Evolutionary conservation across 2,797 vertebrate genomes (phyloP), one percentile per base, ranked within the genome.

Genomic region (Poeciliopsis infans): DNA sequence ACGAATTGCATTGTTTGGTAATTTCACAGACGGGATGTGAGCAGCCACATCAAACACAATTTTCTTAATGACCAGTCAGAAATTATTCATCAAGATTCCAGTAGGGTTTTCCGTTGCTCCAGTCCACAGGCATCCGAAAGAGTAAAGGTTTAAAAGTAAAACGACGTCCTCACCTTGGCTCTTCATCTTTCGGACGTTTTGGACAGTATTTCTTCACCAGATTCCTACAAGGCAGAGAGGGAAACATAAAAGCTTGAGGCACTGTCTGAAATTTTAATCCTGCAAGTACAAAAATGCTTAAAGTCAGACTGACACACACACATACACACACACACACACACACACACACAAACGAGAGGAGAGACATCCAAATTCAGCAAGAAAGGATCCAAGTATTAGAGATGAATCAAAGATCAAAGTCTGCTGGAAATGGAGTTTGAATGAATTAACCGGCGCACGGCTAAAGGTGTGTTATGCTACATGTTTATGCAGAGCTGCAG

Each of bases 161-260:
- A 31, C 25, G 1, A 2, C 31, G 0, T 1, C 31, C 94, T 93
- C 96, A 99, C 98, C 98, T 97, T 45, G 98, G 98, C 75, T 99
- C 98, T 79, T 99, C 98, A 68, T 99, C 98, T 96, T 99, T 99
- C 80, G 97, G 94, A 80, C 98, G 98, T 84, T 99, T 99, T 20
- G 97, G 98, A 92, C 97, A 98, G 78, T 98, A 99, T 91, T 99
- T 99, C 95, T 99, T 99, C 77, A 99, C 98, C 94, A 99, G 91
- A 94, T 96, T 97, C 94, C 98, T 99, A 91, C 68, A 15, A 13
- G 47, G 75, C 18, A 51, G 83, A 68, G 80, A 28, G 84, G 7
- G 79, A 28, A 45, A 78, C 28, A n/a, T 51, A 46, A 39, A 79
- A 47, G 74, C 84, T 85, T 55, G 47, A 83, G 82, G 45, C 74